phyloP scores from a whole-genome alignment of 2,113 vertebrate genomes.

The Myotis davidii region DNA sequence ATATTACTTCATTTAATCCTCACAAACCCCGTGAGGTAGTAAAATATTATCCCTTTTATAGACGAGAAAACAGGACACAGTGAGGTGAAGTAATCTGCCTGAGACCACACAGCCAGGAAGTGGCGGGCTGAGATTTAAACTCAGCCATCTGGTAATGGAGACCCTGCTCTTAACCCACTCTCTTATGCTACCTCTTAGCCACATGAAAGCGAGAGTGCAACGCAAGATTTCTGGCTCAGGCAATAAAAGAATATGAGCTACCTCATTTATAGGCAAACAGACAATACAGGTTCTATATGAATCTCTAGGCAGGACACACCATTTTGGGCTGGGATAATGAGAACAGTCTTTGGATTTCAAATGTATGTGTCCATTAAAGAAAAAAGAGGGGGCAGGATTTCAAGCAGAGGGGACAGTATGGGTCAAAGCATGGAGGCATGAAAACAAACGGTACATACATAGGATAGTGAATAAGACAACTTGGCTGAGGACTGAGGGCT shows the following conservation, averaged over 20 bases:
- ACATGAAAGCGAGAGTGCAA: neutral
- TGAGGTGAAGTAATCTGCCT: neutral
- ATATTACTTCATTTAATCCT: neutral
- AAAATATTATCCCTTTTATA: neutral
- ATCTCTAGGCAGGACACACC: neutral
- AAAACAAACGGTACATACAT: neutral
- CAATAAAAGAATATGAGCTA: neutral
- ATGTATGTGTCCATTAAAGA: neutral
- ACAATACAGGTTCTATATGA: neutral
- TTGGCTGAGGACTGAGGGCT: neutral
- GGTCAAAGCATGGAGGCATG: neutral
- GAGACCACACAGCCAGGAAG: neutral
- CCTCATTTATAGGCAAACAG: neutral
- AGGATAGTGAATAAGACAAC: too few relatives aligned
- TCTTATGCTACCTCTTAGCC: neutral
- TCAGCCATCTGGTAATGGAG: neutral
- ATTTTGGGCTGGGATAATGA: neutral
- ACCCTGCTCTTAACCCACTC: neutral
- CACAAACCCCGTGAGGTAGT: neutral
- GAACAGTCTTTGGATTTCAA: neutral
- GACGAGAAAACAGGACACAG: neutral
- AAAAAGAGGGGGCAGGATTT: neutral
- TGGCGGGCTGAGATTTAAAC: neutral
- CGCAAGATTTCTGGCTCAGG: neutral
- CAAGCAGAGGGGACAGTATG: neutral